phyloP scores from a whole-genome alignment of 1,140 invertebrate genomes.

The Drosophila pseudoananassae region DNA sequence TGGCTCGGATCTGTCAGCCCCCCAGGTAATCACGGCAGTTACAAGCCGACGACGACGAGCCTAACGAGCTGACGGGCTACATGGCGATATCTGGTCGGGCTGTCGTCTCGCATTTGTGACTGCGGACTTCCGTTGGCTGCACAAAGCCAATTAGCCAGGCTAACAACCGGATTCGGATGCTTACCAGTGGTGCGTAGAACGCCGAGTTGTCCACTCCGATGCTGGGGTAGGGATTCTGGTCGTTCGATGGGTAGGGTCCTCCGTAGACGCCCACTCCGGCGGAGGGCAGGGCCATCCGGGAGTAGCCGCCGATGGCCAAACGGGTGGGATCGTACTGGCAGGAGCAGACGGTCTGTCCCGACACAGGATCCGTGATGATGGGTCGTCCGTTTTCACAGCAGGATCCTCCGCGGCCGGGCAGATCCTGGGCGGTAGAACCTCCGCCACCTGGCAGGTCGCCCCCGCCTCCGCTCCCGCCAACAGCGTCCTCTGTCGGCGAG shows the following conservation, averaged over 20 bases:
- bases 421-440: conserved; percentile 36
- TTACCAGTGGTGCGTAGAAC: conserved; percentile 97
- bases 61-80: conserved; percentile 26
- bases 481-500: conserved; percentile 76
- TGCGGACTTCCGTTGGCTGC: conserved; percentile 54
- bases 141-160: conserved; percentile 54
- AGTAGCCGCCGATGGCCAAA: conserved; percentile 88
- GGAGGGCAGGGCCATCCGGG: conserved; percentile 88
- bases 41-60: conserved; percentile 15
- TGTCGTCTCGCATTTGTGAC: conserved; percentile 47
- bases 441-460: conserved; percentile 80
- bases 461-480: conserved; percentile 65
- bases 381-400: conserved; percentile 98
- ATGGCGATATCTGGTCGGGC: conserved; percentile 40
- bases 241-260: conserved; percentile 92
- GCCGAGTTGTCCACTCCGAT: conserved; percentile 96
- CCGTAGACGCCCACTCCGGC: conserved; percentile 88
- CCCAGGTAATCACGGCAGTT: conserved; percentile 43
- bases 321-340: conserved; percentile 96
- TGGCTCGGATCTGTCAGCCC: conserved; percentile 11
- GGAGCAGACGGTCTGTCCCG: conserved; percentile 97
- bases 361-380: conserved; percentile 96
- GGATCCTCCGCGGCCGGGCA: conserved; percentile 84
- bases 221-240: conserved; percentile 95
- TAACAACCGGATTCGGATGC: conserved; percentile 81